A percentile compares a stretch with the other conserved stretches of the same genome.
These are phyloP conservation scores for Myotis brandtii DNA, from an alignment of 2,113 vertebrate genomes.

Conservation along the genomic window DNA sequence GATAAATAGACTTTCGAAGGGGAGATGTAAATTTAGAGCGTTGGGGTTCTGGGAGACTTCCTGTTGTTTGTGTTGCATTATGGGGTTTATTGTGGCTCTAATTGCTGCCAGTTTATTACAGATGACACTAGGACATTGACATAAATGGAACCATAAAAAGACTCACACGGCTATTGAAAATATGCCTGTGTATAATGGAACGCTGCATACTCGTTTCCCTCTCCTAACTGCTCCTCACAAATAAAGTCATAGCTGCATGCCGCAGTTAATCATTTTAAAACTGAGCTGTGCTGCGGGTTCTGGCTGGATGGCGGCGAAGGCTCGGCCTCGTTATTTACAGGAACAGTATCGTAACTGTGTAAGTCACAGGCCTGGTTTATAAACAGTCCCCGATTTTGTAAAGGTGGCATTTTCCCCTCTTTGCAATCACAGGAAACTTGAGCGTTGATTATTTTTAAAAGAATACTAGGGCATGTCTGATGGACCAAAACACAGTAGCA, in stretches of 20 bases:
- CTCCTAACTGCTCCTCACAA: conserved; percentile 93
- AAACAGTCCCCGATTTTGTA: conserved; percentile 90
- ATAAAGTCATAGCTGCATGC: conserved; percentile 92
- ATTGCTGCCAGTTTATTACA: conserved; percentile 96
- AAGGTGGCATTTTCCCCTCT: conserved; percentile 62
- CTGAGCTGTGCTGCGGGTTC: conserved; percentile 91
- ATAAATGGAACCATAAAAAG: conserved; percentile 96
- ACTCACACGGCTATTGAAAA: conserved; percentile 93
- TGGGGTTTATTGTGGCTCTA: conserved; percentile 95
- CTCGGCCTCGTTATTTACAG: conserved; percentile 92
- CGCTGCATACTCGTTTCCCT: conserved; percentile 92
- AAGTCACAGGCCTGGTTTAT: conserved; percentile 91
- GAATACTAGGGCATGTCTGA: background rate
- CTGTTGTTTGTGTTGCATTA: conserved; percentile 96
- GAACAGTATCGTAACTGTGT: conserved; percentile 90
- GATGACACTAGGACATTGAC: conserved; percentile 96
- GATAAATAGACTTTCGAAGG: conserved; percentile 98
- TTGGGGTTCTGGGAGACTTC: conserved; percentile 94
- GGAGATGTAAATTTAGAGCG: conserved; percentile 94
- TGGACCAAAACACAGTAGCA: background rate
- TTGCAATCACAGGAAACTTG: conserved; percentile 65
- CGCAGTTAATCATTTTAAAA: conserved; percentile 93
- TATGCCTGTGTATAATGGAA: conserved; percentile 93
- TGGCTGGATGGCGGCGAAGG: conserved; percentile 90
- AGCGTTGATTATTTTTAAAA: conserved; percentile 72